These are phyloP conservation scores for Tachina grossa DNA, from an alignment of 2,888 invertebrate species.

Conservation along the genomic window DNA sequence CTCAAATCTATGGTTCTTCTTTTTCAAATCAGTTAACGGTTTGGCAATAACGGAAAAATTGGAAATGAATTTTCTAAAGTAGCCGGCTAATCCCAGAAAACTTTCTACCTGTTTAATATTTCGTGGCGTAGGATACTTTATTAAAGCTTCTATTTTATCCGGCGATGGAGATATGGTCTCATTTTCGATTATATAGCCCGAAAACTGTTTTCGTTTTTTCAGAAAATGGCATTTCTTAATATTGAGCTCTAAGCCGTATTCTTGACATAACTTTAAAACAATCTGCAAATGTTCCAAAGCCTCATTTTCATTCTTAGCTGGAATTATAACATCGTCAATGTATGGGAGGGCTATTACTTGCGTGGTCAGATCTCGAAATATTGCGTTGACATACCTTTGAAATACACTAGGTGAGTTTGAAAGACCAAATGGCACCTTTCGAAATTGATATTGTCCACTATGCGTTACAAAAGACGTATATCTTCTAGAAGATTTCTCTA, in stretches of 20 bases:
- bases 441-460: slow-evolving; percentile 75
- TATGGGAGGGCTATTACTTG: slow-evolving; percentile 67
- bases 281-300: slow-evolving; percentile 44
- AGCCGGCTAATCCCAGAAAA: slow-evolving; percentile 76
- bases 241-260: slow-evolving; percentile 66
- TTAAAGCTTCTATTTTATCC: slow-evolving; percentile 73
- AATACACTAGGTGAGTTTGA: slow-evolving; percentile 75
- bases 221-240: slow-evolving; percentile 69
- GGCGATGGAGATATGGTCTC: slow-evolving; percentile 71
- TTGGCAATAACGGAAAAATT: slow-evolving; percentile 72
- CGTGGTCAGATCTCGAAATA: slow-evolving; percentile 60
- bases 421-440: slow-evolving; percentile 79
- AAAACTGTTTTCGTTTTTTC: slow-evolving; percentile 63
- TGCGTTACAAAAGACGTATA: slow-evolving; percentile 76
- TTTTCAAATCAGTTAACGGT: slow-evolving; percentile 70
- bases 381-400: slow-evolving; percentile 72
- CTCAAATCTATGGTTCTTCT: slow-evolving; percentile 70
- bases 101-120: slow-evolving; percentile 74
- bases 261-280: slow-evolving; percentile 57
- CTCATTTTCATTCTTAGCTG: slow-evolving; percentile 60
- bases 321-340: slow-evolving; percentile 76
- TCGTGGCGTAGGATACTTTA: slow-evolving; percentile 73
- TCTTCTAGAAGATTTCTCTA: slow-evolving; percentile 45
- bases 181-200: slow-evolving; percentile 68
- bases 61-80: slow-evolving; percentile 75